phyloP scores from a whole-genome alignment of 1,140 invertebrate genomes.

The Drosophila tropicalis region DNA sequence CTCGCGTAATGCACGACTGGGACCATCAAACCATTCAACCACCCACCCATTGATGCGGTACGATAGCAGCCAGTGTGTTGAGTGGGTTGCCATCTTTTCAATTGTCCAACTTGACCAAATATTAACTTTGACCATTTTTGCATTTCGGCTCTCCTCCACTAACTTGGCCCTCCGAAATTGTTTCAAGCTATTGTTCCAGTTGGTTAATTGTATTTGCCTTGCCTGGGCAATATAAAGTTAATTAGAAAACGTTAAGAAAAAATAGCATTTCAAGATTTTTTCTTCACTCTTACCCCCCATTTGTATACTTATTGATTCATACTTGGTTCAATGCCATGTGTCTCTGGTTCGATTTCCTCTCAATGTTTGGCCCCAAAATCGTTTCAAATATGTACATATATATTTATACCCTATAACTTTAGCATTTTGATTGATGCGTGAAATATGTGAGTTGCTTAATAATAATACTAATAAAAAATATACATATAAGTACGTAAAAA shows the following conservation, averaged over 20 bases:
- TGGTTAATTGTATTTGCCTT: constrained; percentile 25
- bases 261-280: background rate
- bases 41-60: background rate
- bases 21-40: constrained; percentile 11
- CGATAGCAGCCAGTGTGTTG: background rate
- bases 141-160: constrained; percentile 30
- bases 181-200: constrained; percentile 52
- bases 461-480: too few relatives aligned
- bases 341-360: constrained; percentile 1
- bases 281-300: background rate
- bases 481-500: too few relatives aligned
- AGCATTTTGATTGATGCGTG: background rate
- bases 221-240: constrained; percentile 14
- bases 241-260: constrained; percentile 10
- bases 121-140: constrained; percentile 69
- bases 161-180: constrained; percentile 33
- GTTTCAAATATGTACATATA: constrained; percentile 36
- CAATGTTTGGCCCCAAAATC: constrained; percentile 24
- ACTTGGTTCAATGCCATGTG: constrained; percentile 7
- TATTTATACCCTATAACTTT: constrained; percentile 19
- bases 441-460: too few relatives aligned
- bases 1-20: constrained; percentile 64
- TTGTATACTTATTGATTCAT: constrained; percentile 5
- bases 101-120: constrained; percentile 76
- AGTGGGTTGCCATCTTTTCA: constrained; percentile 34